phyloP scores from a whole-genome alignment of 2,113 vertebrate species.

The Speoplatyrhinus poulsoni region DNA sequence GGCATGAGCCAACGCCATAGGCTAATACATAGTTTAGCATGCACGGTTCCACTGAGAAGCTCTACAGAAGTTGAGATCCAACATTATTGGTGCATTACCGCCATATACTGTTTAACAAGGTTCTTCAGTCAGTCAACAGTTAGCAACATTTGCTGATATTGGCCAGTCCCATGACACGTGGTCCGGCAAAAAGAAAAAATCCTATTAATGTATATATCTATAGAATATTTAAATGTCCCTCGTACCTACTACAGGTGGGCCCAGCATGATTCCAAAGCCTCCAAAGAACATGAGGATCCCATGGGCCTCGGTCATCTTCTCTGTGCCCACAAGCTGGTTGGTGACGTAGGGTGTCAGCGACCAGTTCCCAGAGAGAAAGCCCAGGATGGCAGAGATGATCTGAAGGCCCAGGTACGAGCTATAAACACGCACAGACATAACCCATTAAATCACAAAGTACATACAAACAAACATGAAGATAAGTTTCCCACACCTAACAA shows the following conservation, averaged over 20 bases:
- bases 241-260: constrained; percentile 88
- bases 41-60: too few species aligned
- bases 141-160: neutral
- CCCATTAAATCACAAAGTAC: neutral
- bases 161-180: neutral
- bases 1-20: too few species aligned
- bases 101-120: too few species aligned
- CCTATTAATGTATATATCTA: neutral
- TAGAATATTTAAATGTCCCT: neutral
- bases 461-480: neutral
- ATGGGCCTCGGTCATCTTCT: constrained; percentile 83
- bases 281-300: constrained; percentile 89
- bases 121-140: too few species aligned
- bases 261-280: constrained; percentile 85
- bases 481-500: neutral
- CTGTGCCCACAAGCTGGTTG: constrained; percentile 85
- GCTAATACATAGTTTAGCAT: too few species aligned
- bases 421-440: neutral
- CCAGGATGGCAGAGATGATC: constrained; percentile 79
- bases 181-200: neutral
- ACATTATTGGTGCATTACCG: neutral
- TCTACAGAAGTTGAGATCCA: too few species aligned
- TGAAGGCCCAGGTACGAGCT: constrained; percentile 74
- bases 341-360: constrained; percentile 87
- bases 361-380: constrained; percentile 89